Base-by-base conservation (phyloP, 2,888 invertebrate genomes). In the Meteorus cinctellus region DNA sequence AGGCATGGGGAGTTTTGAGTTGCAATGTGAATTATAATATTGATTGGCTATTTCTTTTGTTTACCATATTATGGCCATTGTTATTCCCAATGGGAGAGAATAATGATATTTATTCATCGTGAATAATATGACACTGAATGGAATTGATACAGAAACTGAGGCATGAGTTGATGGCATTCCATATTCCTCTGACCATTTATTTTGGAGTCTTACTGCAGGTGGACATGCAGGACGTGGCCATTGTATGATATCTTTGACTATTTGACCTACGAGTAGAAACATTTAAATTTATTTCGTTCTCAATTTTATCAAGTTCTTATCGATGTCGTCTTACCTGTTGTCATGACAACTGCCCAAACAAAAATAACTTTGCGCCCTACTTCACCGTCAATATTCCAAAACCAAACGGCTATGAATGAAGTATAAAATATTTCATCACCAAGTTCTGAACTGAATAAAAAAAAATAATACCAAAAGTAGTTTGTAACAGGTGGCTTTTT, bases 141-240 rank as follows among this genome's bases (percentile, higher is more conserved):
- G 97, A 83, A 97, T 95, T 0, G 96, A 95, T 19, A 96, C 93
- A 0, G 95, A 96, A 55, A 96, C 95, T 96, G 97, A 96, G 8
- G 97, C 97, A 90, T 97, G 97, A 0, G 97, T 97, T 16, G 97
- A 97, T 1, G 98, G 97, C 96, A 98, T 97, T 16, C 97, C 97
- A 91, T 97, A 97, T 87, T 98, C 98, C 82, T 96, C 90, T 1
- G 95, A 94, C 96, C 97, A 98, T 90, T 97, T 96, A 65, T 93
- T 92, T 88, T 97, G 97, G 62, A 98, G 89, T 82, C 95, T 93
- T 78, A 95, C 92, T 0, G 96, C 97, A 0, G 97, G 97, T 71
- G 95, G 95, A 75, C 92, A 92, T 0, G 94, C 92, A 0, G 98
- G 97, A 78, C 98, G 92, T 1, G 97, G 96, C 96, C 96, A 96